Conservation (phyloP, 1,140 invertebrate genomes). For the Habropoda laboriosa region DNA sequence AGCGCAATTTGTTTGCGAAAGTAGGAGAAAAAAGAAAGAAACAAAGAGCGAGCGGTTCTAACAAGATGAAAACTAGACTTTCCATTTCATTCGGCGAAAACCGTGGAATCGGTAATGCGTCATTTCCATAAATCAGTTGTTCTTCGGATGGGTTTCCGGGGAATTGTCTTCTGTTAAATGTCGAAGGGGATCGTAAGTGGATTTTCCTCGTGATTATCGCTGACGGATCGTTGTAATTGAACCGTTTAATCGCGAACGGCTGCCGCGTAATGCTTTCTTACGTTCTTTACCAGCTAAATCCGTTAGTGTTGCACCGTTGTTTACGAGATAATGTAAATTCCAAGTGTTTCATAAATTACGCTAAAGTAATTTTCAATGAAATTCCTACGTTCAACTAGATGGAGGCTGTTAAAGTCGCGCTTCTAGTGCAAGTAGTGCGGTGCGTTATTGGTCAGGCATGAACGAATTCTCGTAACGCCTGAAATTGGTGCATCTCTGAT, state of each 20-base stretch:
- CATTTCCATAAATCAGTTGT: background rate
- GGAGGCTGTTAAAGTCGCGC: background rate
- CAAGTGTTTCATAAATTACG: too few species aligned
- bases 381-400: background rate
- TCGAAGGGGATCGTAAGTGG: background rate
- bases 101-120: too few species aligned
- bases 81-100: background rate
- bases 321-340: background rate
- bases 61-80: background rate
- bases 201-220: background rate
- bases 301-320: background rate
- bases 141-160: background rate
- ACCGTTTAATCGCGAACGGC: background rate
- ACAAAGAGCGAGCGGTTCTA: background rate
- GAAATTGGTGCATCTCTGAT: too few species aligned
- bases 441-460: background rate
- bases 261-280: background rate
- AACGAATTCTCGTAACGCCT: background rate
- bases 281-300: background rate
- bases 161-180: background rate
- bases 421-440: constrained; percentile 1
- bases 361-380: too few species aligned
- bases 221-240: background rate
- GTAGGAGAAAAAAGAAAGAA: background rate
- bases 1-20: too few species aligned